Conservation (phyloP, 2,888 invertebrate species). For the Loripinus fragilis region DNA sequence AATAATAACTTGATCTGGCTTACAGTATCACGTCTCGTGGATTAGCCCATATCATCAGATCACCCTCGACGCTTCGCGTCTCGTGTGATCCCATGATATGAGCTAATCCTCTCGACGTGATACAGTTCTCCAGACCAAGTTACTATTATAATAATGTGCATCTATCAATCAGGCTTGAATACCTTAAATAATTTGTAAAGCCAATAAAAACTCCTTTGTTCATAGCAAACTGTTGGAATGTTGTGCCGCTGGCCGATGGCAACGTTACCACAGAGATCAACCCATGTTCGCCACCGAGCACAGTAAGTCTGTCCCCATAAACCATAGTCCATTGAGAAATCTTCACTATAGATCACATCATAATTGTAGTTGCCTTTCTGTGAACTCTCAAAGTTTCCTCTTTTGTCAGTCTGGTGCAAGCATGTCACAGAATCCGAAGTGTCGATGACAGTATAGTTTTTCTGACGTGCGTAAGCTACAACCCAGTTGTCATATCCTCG, state of each 20-base stretch:
- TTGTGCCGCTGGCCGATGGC: conserved; percentile 29
- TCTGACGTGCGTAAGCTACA: conserved; percentile 44
- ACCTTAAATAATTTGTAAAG: background rate
- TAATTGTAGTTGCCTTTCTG: conserved; percentile 44
- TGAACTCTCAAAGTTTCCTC: conserved; percentile 56
- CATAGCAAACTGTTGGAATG: conserved; percentile 28
- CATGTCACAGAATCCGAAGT: conserved; percentile 48
- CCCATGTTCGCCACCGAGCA: conserved; percentile 42
- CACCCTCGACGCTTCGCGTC: too few relatives aligned
- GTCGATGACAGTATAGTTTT: conserved; percentile 51
- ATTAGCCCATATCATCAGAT: too few relatives aligned
- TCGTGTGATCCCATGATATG: too few relatives aligned
- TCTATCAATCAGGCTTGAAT: too few relatives aligned
- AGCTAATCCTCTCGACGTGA: too few relatives aligned
- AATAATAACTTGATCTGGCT: too few relatives aligned
- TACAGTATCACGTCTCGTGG: too few relatives aligned
- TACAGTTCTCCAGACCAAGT: too few relatives aligned
- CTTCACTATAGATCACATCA: conserved; percentile 36
- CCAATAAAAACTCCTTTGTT: background rate
- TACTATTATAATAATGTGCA: too few relatives aligned
- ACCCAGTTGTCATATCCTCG: conserved; percentile 63
- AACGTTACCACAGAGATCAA: conserved; percentile 42
- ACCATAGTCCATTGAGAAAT: conserved; percentile 32
- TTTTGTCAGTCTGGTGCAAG: conserved; percentile 50
- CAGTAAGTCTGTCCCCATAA: conserved; percentile 50